Base-by-base conservation (phyloP, 2,113 vertebrate genomes). In the Centropus bengalensis region DNA sequence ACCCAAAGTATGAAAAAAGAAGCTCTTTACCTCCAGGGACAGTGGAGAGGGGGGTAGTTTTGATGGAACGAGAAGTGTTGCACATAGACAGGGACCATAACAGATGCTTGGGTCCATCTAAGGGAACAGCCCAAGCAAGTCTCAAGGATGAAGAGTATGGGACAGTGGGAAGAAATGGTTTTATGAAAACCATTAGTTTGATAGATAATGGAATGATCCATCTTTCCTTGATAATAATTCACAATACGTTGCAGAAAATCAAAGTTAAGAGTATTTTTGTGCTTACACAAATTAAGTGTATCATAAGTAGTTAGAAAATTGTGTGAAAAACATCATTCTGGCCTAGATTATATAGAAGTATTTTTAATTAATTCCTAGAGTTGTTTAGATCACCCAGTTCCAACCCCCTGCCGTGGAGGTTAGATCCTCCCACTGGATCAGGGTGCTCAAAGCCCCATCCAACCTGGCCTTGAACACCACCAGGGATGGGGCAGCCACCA, bases 1-100 rank as follows among this genome's bases (percentile, higher is more conserved):
- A 27, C 14, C 0, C 2, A 3, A 23, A 26, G 11, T 15, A 36
- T 36, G 14, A 36, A 27, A 9, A 12, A 8, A 14, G 1, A 6
- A 12, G 28, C 22, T 54, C 44, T 76, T 47, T 75, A 26, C 45
- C 59, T 74, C 19, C n/a, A 82, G 32, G 69, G 32, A 40, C 42
- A 75, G 32, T 12, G 67, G 69, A 67, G 12, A 17, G 33, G 7
- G 19, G 14, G 38, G 55, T 60, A 27, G 12, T 89, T 28, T 36
- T 42, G 10, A 8, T 49, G 10, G 10, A 56, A 23, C 40, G 10
- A 5, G 6, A 83, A 70, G 33, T 6, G 52, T 5, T 83, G 55
- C 47, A 74, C 11, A 17, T 3, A 24, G 44, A 32, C 28, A 78
- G 30, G 27, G 22, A 70, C 38, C 47, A 67, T 1, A 58, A 45